These are phyloP conservation scores for Periophthalmus magnuspinnatus DNA, from an alignment of 2,797 vertebrate species.

Conservation along the genomic window DNA sequence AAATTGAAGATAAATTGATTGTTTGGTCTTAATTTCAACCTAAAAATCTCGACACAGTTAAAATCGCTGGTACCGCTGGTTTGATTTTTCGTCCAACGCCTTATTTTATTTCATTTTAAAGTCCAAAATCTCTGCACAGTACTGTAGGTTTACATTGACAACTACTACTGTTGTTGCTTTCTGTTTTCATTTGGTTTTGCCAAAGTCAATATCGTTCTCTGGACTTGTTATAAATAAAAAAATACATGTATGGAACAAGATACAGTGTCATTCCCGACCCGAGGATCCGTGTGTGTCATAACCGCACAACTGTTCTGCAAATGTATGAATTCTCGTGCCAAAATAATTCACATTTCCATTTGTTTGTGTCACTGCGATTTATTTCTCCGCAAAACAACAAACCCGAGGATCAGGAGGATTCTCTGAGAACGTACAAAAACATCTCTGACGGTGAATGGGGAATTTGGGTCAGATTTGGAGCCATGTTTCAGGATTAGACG, in stretches of 20 bases:
- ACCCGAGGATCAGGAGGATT: neutral
- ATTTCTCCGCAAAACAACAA: neutral
- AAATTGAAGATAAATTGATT: neutral
- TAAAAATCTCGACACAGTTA: neutral
- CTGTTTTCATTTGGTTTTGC: constrained; percentile 69
- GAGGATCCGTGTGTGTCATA: constrained; percentile 9
- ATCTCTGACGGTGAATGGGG: neutral
- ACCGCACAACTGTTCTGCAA: neutral
- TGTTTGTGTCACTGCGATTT: neutral
- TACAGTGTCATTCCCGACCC: constrained; percentile 38
- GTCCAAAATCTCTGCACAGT: neutral
- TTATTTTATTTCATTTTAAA: neutral
- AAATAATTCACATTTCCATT: neutral
- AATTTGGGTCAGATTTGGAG: constrained; percentile 9
- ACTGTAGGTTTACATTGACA: constrained; percentile 41
- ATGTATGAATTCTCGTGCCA: neutral
- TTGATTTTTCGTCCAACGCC: neutral
- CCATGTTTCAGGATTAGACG: constrained; percentile 7
- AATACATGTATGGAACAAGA: constrained; percentile 62
- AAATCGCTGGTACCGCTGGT: neutral
- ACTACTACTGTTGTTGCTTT: constrained; percentile 63
- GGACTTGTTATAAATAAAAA: constrained; percentile 77
- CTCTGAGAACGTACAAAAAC: neutral
- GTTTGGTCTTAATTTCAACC: neutral
- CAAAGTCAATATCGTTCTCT: constrained; percentile 78